These are phyloP conservation scores for Stegostoma tigrinum DNA, from an alignment of 2,113 vertebrate species.

Conservation along the genomic window DNA sequence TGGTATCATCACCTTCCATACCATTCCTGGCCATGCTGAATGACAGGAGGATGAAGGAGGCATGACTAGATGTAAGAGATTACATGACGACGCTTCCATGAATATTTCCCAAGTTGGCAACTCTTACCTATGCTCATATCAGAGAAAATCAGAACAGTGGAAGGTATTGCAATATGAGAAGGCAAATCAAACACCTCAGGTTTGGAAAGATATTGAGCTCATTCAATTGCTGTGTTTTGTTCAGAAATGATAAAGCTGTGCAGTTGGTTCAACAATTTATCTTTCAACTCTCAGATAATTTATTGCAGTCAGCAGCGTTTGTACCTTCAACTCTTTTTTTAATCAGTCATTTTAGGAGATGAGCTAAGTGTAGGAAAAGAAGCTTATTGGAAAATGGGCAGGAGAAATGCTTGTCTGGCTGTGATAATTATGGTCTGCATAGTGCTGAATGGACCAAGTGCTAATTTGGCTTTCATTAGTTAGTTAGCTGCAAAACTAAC, in stretches of 20 bases:
- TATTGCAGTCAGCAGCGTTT: neutral
- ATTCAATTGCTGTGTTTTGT: neutral
- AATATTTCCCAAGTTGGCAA: neutral
- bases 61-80: neutral
- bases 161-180: neutral
- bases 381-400: neutral
- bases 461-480: neutral
- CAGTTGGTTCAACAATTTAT: neutral
- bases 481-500: neutral
- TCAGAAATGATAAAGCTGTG: neutral
- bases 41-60: too few relatives aligned
- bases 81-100: neutral
- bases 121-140: neutral
- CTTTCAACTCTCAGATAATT: neutral
- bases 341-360: neutral
- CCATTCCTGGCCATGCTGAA: too few relatives aligned
- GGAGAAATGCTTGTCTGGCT: neutral
- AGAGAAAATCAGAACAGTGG: neutral
- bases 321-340: neutral
- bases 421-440: neutral
- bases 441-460: neutral
- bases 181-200: neutral
- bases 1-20: too few relatives aligned
- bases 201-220: neutral
- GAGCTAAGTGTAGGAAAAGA: neutral